These are phyloP conservation scores for Ornithoptera priamus DNA, from an alignment of 2,888 invertebrate genomes.

Conservation along the genomic window DNA sequence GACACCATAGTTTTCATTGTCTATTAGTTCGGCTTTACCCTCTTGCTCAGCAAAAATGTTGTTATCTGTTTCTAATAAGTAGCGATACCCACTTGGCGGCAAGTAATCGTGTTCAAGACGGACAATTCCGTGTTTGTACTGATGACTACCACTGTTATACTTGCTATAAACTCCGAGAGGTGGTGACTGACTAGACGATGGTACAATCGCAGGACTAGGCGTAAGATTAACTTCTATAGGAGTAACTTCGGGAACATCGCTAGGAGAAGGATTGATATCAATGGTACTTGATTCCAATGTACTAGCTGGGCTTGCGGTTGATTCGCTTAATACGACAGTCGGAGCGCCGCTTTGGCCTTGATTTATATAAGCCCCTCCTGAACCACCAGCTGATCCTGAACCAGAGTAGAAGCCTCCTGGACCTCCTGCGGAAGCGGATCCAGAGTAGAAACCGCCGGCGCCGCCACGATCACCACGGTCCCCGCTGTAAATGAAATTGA, in stretches of 20 bases:
- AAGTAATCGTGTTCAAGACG: slow-evolving; percentile 60
- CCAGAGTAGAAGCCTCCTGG: slow-evolving; percentile 35
- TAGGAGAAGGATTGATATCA: neutral
- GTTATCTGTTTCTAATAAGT: slow-evolving; percentile 72
- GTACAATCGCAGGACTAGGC: neutral
- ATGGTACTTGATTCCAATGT: neutral
- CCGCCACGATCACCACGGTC: slow-evolving; percentile 39
- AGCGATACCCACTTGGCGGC: slow-evolving; percentile 65
- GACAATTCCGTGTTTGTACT: slow-evolving; percentile 69
- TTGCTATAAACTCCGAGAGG: slow-evolving; percentile 26
- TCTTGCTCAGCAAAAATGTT: slow-evolving; percentile 71
- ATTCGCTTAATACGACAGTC: neutral
- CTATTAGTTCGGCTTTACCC: slow-evolving; percentile 61
- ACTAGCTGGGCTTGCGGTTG: neutral
- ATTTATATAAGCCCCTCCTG: slow-evolving; percentile 37
- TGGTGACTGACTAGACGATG: neutral
- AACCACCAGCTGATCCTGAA: slow-evolving; percentile 34
- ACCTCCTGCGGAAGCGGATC: slow-evolving; percentile 32
- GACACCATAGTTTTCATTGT: slow-evolving; percentile 53
- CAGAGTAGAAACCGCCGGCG: slow-evolving; percentile 54
- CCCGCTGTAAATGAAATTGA: slow-evolving; percentile 33
- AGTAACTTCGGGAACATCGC: slow-evolving; percentile 1
- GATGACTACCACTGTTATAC: slow-evolving; percentile 46
- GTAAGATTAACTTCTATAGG: neutral
- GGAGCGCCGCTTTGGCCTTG: slow-evolving; percentile 21